phyloP scores from a whole-genome alignment of 2,797 vertebrate genomes.

The Pseudochirops cupreus region DNA sequence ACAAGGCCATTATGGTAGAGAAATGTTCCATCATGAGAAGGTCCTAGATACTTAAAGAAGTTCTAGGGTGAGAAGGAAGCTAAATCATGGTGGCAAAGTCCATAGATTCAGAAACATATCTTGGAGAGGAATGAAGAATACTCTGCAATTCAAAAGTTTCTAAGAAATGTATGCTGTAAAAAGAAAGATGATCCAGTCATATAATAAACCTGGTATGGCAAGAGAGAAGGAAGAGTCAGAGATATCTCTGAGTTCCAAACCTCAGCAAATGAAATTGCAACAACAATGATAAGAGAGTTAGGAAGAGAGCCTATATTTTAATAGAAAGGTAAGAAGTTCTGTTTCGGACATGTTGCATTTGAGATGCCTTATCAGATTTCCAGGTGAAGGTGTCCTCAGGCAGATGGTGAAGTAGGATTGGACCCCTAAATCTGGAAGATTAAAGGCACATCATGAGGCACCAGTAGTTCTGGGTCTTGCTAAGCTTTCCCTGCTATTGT shows the following conservation, averaged over 20 bases:
- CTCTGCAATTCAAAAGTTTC: background rate
- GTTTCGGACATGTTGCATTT: background rate
- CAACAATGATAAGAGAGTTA: background rate
- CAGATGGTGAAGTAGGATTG: background rate
- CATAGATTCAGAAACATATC: background rate
- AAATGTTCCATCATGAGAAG: background rate
- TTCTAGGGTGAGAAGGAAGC: background rate
- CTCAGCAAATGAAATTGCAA: background rate
- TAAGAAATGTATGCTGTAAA: background rate
- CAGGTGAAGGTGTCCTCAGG: background rate
- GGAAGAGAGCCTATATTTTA: background rate
- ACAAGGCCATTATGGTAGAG: background rate
- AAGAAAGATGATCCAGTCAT: background rate
- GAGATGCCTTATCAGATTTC: background rate
- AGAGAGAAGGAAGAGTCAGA: background rate
- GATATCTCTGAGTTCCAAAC: background rate
- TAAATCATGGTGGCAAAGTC: background rate
- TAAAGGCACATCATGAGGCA: background rate
- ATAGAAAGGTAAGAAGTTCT: background rate
- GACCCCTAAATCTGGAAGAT: background rate
- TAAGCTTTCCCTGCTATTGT: background rate
- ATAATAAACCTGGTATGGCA: background rate
- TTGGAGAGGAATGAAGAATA: background rate
- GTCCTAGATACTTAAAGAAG: background rate
- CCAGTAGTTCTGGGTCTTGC: background rate